Evolutionary conservation across 2,797 vertebrate species (phyloP).

Genomic region (Halcyon chelicuti): DNA sequence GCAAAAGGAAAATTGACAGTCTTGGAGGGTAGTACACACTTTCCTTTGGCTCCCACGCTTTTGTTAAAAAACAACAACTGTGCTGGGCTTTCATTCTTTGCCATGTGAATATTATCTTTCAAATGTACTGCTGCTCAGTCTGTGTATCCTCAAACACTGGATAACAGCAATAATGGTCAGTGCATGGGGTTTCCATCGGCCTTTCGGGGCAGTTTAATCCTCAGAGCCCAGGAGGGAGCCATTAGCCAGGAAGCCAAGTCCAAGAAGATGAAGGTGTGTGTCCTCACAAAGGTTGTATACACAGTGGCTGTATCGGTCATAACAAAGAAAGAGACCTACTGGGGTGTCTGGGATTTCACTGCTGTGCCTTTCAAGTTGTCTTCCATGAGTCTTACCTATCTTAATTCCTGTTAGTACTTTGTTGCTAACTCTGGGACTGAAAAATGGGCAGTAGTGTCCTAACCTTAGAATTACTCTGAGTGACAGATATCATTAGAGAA

Average conservation of each 20-base stretch:
- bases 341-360: not conserved
- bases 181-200: not conserved
- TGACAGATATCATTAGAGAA: not conserved
- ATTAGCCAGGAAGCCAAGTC: not conserved
- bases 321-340: not conserved
- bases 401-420: not conserved
- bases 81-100: not conserved
- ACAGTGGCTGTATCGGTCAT: not conserved
- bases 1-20: not conserved
- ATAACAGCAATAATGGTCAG: not conserved
- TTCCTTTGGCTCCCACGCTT: not conserved
- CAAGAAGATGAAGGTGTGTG: not conserved
- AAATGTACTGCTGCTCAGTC: not conserved
- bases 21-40: not conserved
- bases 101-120: not conserved
- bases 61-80: not conserved
- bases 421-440: not conserved
- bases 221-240: not conserved
- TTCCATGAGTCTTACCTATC: not conserved
- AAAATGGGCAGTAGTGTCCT: not conserved
- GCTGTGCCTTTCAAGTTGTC: not conserved
- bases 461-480: not conserved
- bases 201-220: not conserved
- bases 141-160: not conserved
- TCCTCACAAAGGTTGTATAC: not conserved